Evolutionary conservation across 2,888 invertebrate genomes (phyloP).

Genomic region (Tetramorium bicarinatum): DNA sequence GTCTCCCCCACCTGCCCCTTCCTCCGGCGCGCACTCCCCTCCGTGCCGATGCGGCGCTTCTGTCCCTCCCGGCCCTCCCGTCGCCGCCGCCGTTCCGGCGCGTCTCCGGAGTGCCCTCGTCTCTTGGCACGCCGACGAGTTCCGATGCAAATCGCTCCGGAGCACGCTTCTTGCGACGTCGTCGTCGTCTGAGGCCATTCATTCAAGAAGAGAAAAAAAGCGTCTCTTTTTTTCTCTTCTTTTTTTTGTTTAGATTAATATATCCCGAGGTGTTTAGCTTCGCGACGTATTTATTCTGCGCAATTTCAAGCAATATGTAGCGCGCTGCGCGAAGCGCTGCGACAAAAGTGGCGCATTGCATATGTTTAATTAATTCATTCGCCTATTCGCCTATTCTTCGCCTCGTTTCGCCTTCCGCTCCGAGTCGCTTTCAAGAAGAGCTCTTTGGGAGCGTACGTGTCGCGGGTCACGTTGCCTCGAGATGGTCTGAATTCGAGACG

Average conservation of each 20-base stretch:
- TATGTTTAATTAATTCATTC: background rate
- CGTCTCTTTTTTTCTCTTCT: background rate
- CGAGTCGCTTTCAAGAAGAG: background rate
- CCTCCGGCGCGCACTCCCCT: background rate
- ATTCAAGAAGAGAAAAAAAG: background rate
- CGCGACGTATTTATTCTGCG: background rate
- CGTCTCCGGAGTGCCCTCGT: constrained; percentile 16
- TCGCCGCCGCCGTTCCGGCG: constrained; percentile 11
- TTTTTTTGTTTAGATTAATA: background rate
- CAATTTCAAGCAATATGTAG: background rate
- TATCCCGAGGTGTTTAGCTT: background rate
- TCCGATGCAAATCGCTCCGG: constrained; percentile 6
- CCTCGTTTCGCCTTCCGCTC: background rate
- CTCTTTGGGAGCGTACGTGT: background rate
- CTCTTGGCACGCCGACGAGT: constrained; percentile 31
- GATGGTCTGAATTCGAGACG: too few species aligned
- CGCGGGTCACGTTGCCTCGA: background rate
- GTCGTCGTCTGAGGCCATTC: background rate
- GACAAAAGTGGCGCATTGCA: background rate
- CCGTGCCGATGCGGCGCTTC: constrained; percentile 32
- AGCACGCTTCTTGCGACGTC: background rate
- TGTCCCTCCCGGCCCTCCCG: background rate
- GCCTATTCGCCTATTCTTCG: background rate
- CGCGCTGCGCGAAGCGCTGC: background rate
- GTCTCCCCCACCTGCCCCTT: background rate